Evolutionary conservation across 2,113 vertebrate genomes (phyloP).

Genomic region (Embiotoca jacksoni): DNA sequence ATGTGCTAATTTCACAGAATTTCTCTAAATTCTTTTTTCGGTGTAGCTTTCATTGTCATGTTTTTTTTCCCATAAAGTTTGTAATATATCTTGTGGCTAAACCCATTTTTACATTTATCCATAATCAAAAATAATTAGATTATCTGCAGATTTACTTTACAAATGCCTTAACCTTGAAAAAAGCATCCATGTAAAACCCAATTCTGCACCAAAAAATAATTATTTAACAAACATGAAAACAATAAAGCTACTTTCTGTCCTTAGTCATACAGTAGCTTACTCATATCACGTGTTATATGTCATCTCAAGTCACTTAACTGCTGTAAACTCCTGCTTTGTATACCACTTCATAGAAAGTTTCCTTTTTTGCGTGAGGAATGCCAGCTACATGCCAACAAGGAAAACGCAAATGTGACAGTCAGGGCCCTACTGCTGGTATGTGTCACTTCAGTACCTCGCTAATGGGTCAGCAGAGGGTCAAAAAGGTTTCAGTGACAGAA

Average conservation of each 20-base stretch:
- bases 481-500: not conserved
- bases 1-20: too few relatives aligned
- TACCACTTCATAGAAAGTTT: not conserved
- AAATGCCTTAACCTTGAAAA: too few relatives aligned
- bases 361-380: conserved; percentile 21
- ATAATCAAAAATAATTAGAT: too few relatives aligned
- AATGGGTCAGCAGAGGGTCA: not conserved
- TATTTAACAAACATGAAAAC: not conserved
- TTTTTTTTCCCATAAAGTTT: too few relatives aligned
- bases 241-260: rapidly evolving
- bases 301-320: not conserved
- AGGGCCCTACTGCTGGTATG: conserved; percentile 4
- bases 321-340: not conserved
- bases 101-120: too few relatives aligned
- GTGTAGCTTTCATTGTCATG: too few relatives aligned
- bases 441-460: not conserved
- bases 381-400: not conserved
- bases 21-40: too few relatives aligned
- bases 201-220: too few relatives aligned
- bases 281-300: not conserved
- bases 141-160: too few relatives aligned
- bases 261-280: not conserved
- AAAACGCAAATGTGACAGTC: conserved; percentile 27
- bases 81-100: too few relatives aligned
- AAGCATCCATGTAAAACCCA: too few relatives aligned